Base-by-base conservation (phyloP, 2,888 invertebrate genomes). In the Octodonta nipae region DNA sequence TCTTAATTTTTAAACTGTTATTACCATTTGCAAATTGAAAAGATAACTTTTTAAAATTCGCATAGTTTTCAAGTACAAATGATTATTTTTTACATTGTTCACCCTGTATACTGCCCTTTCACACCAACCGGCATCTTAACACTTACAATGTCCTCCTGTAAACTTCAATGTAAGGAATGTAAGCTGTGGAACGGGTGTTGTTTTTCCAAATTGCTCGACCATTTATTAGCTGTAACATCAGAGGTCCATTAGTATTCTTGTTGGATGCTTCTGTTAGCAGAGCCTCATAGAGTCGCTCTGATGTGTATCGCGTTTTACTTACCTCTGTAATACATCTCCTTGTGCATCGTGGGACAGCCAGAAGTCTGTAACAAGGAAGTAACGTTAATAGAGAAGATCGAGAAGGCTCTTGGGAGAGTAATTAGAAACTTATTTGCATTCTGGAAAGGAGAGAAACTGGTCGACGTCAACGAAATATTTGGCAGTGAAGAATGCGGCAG, bases 251-350 rank as follows among this genome's bases (percentile, higher is more conserved):
- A 56, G 51, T 46, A 45, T 42, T 48, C 40, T n/a, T 10, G 22
- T n/a, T 10, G 22, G 20, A 7, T n/a, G 10, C 22, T 11, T n/a
- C n/a, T n/a, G n/a, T n/a, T n/a, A n/a, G n/a, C 22, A 11, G 14
- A 13, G n/a, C 8, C 15, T 28, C 10, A 28, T 27, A 8, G 8
- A 12, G 11, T 8, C 27, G 15, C 22, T 22, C 22, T n/a, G 10
- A 4, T n/a, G 20, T 7, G 20, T 11, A n/a, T n/a, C 11, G 11
- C 11, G 10, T n/a, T 22, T 22, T 15, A 30, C 30, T 52, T 73
- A 82, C 81, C 83, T 71, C 78, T 80, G 59, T 87, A 87, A 55
- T 84, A 81, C 78, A 85, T 84, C 55, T 87, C 83, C 63, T 79
- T 78, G 56, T 83, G 79, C 87, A 88, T 87, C 47, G 83, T 80